phyloP scores from a whole-genome alignment of 2,113 vertebrate species.

The Phylloscopus trochiloides region DNA sequence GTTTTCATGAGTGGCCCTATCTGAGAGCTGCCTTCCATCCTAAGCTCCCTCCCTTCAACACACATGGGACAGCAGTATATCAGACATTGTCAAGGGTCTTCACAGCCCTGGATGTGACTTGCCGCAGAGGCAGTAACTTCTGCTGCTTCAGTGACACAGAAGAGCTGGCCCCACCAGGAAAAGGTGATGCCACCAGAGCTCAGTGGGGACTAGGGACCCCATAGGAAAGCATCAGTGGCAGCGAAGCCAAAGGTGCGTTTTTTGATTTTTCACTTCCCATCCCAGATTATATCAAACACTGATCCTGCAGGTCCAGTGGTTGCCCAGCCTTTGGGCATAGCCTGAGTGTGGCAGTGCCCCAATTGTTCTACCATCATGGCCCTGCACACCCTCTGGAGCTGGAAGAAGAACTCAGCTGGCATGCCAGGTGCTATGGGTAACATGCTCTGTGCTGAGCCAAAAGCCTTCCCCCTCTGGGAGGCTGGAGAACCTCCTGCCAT shows the following conservation, averaged over 20 bases:
- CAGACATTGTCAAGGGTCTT: neutral
- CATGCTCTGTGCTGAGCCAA: neutral
- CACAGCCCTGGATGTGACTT: neutral
- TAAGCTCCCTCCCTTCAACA: neutral
- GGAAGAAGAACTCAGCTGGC: neutral
- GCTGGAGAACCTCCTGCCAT: neutral
- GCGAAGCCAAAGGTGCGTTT: neutral
- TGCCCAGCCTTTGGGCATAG: accelerated
- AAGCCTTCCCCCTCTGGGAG: neutral
- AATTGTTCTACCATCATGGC: too few species aligned
- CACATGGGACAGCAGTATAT: neutral
- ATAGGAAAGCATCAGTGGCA: neutral
- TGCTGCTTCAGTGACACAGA: neutral
- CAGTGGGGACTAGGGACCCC: neutral
- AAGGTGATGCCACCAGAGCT: neutral
- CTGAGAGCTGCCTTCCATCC: neutral
- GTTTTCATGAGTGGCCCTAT: neutral
- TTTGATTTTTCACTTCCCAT: neutral
- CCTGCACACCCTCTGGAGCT: neutral
- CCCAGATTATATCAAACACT: neutral
- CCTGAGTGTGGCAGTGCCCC: neutral
- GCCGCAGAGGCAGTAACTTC: neutral
- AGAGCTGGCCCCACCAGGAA: neutral
- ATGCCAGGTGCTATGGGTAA: too few species aligned
- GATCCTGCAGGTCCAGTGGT: accelerated